Base-by-base conservation (phyloP, 1,140 invertebrate species). In the Metaphire vulgaris region DNA sequence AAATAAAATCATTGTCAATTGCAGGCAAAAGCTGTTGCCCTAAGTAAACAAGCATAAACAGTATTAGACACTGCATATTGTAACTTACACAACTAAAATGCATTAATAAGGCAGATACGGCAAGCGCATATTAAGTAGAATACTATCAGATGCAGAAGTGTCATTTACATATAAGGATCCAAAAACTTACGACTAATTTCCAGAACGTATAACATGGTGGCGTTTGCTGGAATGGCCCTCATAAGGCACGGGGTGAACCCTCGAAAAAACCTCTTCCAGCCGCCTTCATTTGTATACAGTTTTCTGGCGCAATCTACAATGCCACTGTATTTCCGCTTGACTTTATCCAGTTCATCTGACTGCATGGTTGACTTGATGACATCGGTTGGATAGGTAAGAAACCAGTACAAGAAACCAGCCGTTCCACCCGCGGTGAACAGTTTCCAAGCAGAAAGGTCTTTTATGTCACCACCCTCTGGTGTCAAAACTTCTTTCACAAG, bases 341-440 rank as follows among this genome's bases (percentile, higher is more conserved):
- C 33, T 30, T 28, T 41, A 16, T 78, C 77, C 16, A 72, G 69
- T n/a, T 74, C 68, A 33, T 78, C 77, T 6, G 77, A 74, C 69
- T 75, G 73, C 73, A 78, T 28, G 15, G 77, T 33, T 14, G 77
- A 78, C 41, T 78, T 78, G 68, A 78, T 41, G 31, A 78, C 77
- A 56, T 78, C 77, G 0, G 72, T 75, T 28, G 77, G 77, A 34
- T 75, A 78, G 1, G 77, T 78, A 32, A 78, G 56, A 6, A 66
- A n/a, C 77, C 77, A 78, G 72, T 70, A 78, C 21, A 78, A 41
- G 30, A 74, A 32, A 21, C 77, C 77, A 0, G 30, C 77, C 12
- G 29, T 33, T 1, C 73, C 73, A n/a, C 72, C 77, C n/a, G 77
- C 73, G 0, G 69, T 21, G 68, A 78, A 78, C 32, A 69, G 29